These are phyloP conservation scores for Atrichornis clamosus DNA, from an alignment of 2,113 vertebrate species.

Conservation along the genomic window DNA sequence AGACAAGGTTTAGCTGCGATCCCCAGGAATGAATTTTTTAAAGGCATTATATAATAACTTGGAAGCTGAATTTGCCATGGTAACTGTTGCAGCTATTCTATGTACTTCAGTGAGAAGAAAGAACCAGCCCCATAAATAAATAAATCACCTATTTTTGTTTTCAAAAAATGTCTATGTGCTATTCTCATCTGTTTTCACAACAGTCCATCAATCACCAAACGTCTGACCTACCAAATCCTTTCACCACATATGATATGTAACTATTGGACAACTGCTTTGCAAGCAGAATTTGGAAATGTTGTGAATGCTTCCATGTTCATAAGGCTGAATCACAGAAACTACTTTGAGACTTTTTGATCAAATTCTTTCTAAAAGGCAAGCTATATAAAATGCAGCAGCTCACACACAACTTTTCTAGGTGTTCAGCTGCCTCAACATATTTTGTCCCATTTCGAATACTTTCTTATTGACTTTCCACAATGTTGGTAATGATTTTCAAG, in stretches of 20 bases:
- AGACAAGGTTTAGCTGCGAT: background rate
- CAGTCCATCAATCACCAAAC: background rate
- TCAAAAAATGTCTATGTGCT: background rate
- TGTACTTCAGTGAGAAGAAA: background rate
- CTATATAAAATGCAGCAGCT: constrained; percentile 14
- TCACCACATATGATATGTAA: background rate
- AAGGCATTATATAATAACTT: background rate
- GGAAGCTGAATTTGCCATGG: constrained; percentile 53
- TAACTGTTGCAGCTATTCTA: constrained; percentile 31
- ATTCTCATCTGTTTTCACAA: background rate
- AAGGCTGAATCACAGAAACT: background rate
- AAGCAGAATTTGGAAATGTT: constrained; percentile 11
- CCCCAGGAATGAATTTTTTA: background rate
- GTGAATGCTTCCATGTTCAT: background rate
- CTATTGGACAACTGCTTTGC: background rate
- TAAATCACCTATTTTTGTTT: background rate
- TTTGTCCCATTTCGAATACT: background rate
- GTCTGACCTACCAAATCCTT: background rate
- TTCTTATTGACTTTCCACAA: background rate
- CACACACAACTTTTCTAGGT: background rate
- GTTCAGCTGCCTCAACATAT: background rate
- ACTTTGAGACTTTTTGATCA: background rate
- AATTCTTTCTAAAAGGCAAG: constrained; percentile 6
- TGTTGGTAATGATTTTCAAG: background rate
- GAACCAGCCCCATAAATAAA: background rate